Evolutionary conservation across 1,140 invertebrate species (phyloP).

Genomic region (Thaumatotibia leucotreta): DNA sequence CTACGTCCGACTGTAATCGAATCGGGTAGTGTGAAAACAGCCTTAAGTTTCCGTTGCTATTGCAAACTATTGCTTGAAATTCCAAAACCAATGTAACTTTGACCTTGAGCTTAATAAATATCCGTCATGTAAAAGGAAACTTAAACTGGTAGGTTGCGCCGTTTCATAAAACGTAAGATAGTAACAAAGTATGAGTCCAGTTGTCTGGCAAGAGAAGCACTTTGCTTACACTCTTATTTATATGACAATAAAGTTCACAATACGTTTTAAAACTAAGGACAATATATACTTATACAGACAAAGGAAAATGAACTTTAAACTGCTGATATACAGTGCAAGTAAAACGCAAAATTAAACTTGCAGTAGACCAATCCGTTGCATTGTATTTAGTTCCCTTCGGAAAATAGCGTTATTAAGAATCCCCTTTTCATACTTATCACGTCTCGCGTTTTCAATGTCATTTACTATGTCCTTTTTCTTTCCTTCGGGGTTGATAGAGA

Average conservation of each 20-base stretch:
- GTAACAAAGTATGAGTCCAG: no score
- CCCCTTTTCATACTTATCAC: slow-evolving; percentile 7
- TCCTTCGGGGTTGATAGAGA: neutral
- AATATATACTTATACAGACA: slow-evolving; percentile 11
- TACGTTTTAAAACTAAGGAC: neutral
- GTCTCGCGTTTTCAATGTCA: neutral
- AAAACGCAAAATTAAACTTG: neutral
- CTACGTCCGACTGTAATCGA: no score
- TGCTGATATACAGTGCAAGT: neutral
- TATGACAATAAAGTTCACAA: neutral
- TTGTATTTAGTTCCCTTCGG: slow-evolving; percentile 35
- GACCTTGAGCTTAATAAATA: no score
- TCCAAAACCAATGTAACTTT: no score
- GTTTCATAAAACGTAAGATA: no score
- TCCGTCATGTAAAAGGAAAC: no score
- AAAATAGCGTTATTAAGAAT: slow-evolving; percentile 35
- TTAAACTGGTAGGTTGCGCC: no score
- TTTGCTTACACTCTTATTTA: no score
- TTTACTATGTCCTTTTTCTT: neutral
- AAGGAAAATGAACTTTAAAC: slow-evolving; percentile 13
- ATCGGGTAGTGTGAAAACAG: no score
- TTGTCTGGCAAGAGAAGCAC: no score
- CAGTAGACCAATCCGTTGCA: neutral
- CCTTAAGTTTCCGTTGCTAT: no score
- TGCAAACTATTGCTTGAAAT: no score